These are phyloP conservation scores for Maniola jurtina DNA, from an alignment of 1,140 invertebrate genomes.

Conservation along the genomic window DNA sequence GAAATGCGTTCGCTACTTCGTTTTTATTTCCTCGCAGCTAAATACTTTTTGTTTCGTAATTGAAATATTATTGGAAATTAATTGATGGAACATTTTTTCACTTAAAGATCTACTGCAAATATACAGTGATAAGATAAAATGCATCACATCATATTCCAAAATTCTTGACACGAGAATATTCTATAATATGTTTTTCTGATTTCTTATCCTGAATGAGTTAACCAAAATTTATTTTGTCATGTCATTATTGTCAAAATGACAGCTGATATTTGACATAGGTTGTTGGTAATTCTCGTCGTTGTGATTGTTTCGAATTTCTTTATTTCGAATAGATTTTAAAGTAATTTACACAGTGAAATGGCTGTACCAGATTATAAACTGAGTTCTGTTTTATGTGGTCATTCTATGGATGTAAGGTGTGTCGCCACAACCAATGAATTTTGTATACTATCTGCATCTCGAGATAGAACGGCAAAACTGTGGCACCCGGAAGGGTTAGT, in stretches of 20 bases:
- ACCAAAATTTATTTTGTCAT: conserved; percentile 30
- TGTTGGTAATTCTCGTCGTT: background rate
- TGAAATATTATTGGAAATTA: too few species aligned
- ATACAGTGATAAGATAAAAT: too few species aligned
- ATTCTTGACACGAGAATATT: too few species aligned
- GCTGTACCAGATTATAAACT: conserved; percentile 84
- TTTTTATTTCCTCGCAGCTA: too few species aligned
- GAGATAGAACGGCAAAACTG: conserved; percentile 91
- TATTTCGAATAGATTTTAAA: conserved; percentile 14
- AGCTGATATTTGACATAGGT: background rate
- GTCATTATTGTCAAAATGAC: conserved; percentile 29
- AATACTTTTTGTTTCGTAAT: too few species aligned
- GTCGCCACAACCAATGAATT: conserved; percentile 84
- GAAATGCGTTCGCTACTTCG: too few species aligned
- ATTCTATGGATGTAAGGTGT: conserved; percentile 90
- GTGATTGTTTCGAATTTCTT: conserved; percentile 27
- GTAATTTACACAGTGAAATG: conserved; percentile 44
- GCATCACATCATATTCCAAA: too few species aligned
- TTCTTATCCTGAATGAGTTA: conserved; percentile 17
- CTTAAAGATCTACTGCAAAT: too few species aligned
- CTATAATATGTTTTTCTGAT: too few species aligned
- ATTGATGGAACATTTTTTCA: too few species aligned
- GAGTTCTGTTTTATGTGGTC: conserved; percentile 86
- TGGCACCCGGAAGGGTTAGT: conserved; percentile 90
- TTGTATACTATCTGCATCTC: conserved; percentile 89